Percentiles rank a stretch among this genome's conserved stretches.
phyloP scores from a whole-genome alignment of 1,140 invertebrate species.

The Euwallacea fornicatus region DNA sequence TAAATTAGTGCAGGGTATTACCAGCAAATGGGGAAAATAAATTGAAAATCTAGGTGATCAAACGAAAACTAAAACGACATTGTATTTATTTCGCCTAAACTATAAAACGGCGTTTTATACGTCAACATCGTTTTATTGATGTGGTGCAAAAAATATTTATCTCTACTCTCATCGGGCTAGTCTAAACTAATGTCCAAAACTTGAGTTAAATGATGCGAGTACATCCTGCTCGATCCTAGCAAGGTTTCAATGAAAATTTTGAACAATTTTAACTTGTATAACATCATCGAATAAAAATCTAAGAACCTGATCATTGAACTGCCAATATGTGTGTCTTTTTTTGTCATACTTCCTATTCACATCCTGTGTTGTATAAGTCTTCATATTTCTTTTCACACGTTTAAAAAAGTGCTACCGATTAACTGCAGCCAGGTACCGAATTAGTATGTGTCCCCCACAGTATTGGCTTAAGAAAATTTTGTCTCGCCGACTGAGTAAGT shows the following conservation, averaged over 20 bases:
- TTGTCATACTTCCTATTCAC: too few species aligned
- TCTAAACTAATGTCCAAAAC: neutral
- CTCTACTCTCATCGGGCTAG: neutral
- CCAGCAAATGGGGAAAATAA: neutral
- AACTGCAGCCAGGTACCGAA: neutral
- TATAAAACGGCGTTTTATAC: conserved; percentile 4
- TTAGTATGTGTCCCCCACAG: neutral
- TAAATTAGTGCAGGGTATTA: neutral
- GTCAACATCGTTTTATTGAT: conserved; percentile 8
- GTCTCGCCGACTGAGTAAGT: too few species aligned
- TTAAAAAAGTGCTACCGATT: conserved; percentile 11
- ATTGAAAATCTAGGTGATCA: neutral
- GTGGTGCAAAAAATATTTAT: conserved; percentile 9
- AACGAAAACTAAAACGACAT: conserved; percentile 5
- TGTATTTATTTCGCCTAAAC: neutral
- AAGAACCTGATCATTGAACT: too few species aligned
- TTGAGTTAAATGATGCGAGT: too few species aligned
- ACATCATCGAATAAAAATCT: too few species aligned
- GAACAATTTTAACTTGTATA: too few species aligned
- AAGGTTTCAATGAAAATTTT: too few species aligned
- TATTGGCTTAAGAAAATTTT: too few species aligned
- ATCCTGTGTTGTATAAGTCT: neutral
- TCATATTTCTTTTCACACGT: conserved; percentile 18
- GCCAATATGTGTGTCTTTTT: too few species aligned
- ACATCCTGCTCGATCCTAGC: too few species aligned